Conservation (phyloP, 2,113 vertebrate species). For the Sinocyclocheilus anshuiensis region DNA sequence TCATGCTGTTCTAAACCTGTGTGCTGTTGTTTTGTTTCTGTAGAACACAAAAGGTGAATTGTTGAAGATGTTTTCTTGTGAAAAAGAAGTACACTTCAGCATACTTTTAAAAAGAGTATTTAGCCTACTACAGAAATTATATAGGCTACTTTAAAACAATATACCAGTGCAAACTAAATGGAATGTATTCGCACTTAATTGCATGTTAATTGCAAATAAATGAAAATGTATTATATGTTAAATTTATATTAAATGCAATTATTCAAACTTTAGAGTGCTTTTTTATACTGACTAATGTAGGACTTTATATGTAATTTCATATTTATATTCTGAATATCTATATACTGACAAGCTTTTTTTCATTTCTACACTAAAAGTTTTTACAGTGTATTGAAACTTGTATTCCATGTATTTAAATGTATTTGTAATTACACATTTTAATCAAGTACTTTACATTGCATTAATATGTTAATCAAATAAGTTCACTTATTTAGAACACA, state of each 20-base stretch:
- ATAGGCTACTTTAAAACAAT: no score
- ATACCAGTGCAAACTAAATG: not conserved
- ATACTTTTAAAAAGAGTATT: not conserved
- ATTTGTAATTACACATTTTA: not conserved
- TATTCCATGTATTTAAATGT: not conserved
- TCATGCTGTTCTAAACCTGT: not conserved
- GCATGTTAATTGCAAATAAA: not conserved
- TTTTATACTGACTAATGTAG: not conserved
- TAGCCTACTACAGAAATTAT: not conserved
- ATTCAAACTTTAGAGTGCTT: not conserved
- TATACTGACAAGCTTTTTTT: not conserved
- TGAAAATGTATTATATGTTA: not conserved
- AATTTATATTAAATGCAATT: not conserved
- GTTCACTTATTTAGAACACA: not conserved
- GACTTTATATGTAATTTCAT: not conserved
- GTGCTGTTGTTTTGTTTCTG: not conserved
- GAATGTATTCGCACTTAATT: not conserved
- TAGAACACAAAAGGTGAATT: not conserved
- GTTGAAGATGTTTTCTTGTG: not conserved
- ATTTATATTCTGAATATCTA: not conserved
- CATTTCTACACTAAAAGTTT: no score
- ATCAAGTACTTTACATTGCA: not conserved
- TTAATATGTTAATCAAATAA: not conserved
- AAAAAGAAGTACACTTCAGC: not conserved
- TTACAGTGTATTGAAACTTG: not conserved